Base-by-base conservation (phyloP, 2,888 invertebrate species). In the Erynnis tages region DNA sequence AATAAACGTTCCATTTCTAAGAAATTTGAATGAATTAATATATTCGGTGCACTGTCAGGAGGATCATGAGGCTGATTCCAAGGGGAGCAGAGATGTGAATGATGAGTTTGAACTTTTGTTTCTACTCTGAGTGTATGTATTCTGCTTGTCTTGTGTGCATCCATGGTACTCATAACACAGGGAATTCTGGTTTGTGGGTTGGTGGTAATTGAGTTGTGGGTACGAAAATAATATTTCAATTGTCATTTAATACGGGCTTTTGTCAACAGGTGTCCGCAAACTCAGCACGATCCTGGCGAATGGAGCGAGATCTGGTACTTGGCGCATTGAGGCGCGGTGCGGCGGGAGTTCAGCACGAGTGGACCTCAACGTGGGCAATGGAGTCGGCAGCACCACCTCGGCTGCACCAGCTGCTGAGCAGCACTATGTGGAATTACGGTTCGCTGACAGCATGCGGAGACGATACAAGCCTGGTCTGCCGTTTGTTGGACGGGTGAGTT, bases 381-480 rank as follows among this genome's bases (percentile, higher is more conserved):
- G 80, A 2, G 54, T 69, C 0, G 83, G 82, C 1, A 85, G 71
- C 53, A 66, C 82, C 1, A 81, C 90, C 1, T 74, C 91, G 1
- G 92, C 92, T 21, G 91, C 92, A 0, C 91, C 93, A 0, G 93
- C 92, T 1, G 93, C 92, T 4, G 93, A 93, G 58, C 93, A 93
- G 61, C 93, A 93, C 65, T 93, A 92, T 60, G 93, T 93, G 7
- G 93, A 93, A 62, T 77, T 93, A 52, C 76, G 92, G 43, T 93
- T 93, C 50, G 92, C 93, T 41, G 91, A 91, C 47, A 92, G 91
- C 66, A 93, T 93, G 92, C 73, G 93, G 34, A 72, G 92, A 38
- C 77, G 92, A 34, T 93, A 93, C 74, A 93, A 93, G 61, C 93
- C 93, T 23, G 93, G 93, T 27, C 73, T 93, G 48, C 93, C 93